These are phyloP conservation scores for Potorous gilbertii DNA, from an alignment of 2,797 vertebrate species.

Conservation along the genomic window DNA sequence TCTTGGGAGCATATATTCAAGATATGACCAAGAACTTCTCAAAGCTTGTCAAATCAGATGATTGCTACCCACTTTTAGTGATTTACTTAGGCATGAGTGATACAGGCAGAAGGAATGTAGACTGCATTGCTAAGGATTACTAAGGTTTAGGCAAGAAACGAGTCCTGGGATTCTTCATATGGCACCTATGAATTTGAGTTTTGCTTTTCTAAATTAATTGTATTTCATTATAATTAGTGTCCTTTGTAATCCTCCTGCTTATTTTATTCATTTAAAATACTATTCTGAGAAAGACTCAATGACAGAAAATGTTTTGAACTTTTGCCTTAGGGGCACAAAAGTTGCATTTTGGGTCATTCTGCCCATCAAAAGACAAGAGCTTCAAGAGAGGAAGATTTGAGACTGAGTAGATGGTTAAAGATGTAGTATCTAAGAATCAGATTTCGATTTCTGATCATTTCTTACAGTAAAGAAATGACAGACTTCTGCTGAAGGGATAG, in stretches of 20 bases:
- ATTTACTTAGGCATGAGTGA: neutral
- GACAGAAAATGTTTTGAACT: neutral
- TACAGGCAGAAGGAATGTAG: neutral
- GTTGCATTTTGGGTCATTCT: neutral
- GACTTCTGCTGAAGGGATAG: neutral
- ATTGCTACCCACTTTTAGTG: neutral
- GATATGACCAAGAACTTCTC: neutral
- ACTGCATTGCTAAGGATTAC: neutral
- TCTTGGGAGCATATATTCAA: neutral
- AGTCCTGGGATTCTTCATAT: neutral
- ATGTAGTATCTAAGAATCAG: neutral
- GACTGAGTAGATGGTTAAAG: neutral
- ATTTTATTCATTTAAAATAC: neutral
- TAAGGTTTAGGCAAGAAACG: neutral
- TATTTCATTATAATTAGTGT: neutral
- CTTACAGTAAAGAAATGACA: neutral
- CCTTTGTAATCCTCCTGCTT: neutral
- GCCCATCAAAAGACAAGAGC: neutral
- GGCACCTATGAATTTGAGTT: neutral
- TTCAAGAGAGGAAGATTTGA: neutral
- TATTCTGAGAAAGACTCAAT: neutral
- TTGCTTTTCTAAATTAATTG: neutral
- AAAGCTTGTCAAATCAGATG: neutral
- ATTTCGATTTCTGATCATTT: neutral
- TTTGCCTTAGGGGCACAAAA: neutral